Conservation (phyloP, 2,888 invertebrate genomes). For the Macaria notata region DNA sequence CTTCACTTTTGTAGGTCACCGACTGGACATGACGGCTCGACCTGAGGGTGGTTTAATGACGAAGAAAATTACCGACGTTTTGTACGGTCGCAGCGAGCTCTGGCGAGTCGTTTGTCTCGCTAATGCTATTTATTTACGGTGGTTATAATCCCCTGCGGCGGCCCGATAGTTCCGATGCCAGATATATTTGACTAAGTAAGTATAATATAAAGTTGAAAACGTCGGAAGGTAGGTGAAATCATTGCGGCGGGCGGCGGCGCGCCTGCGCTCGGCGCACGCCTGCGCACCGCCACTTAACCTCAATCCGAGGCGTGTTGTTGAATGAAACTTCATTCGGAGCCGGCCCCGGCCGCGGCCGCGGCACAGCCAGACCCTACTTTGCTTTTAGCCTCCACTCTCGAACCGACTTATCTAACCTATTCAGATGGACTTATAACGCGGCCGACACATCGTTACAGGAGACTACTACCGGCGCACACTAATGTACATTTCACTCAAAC, state of each 20-base stretch:
- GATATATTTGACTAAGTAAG: conserved; percentile 23
- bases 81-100: conserved; percentile 20
- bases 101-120: conserved; percentile 4
- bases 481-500: no score
- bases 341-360: conserved; percentile 42
- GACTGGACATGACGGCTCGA: conserved; percentile 32
- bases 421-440: conserved; percentile 25
- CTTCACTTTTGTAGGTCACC: conserved; percentile 33
- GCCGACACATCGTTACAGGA: conserved; percentile 21
- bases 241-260: conserved; percentile 55
- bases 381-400: conserved; percentile 58
- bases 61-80: conserved; percentile 25
- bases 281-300: conserved; percentile 75
- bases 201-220: conserved; percentile 59
- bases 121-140: not conserved
- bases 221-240: conserved; percentile 71
- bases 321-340: conserved; percentile 72
- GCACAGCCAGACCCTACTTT: conserved; percentile 53
- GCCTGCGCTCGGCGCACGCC: conserved; percentile 69
- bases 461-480: not conserved
- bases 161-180: conserved; percentile 12
- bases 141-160: conserved; percentile 9
- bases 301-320: conserved; percentile 78
- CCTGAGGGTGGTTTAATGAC: conserved; percentile 28
- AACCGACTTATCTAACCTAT: conserved; percentile 47